Evolutionary conservation across 2,113 vertebrate genomes (phyloP).

Genomic region (Bubo blakistoni): DNA sequence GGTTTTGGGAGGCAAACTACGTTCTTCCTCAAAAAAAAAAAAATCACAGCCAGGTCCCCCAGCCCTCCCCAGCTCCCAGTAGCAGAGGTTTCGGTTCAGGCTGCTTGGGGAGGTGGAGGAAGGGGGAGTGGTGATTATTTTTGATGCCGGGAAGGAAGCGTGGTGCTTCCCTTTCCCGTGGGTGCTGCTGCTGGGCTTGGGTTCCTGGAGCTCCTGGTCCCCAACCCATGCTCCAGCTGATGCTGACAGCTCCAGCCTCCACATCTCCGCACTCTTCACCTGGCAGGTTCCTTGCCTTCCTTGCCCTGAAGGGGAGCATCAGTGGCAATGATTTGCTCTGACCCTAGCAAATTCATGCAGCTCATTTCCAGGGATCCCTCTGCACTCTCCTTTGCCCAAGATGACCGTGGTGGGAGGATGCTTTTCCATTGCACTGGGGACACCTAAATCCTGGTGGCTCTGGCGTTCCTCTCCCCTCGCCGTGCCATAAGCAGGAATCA

Average conservation of each 20-base stretch:
- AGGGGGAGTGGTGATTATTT: background rate
- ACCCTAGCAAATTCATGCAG: accelerated
- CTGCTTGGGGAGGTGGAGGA: background rate
- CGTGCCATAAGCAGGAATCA: background rate
- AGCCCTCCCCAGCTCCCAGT: background rate
- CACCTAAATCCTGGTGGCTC: background rate
- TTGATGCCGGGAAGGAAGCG: background rate
- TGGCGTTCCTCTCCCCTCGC: accelerated
- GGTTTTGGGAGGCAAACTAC: background rate
- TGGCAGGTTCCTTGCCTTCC: background rate
- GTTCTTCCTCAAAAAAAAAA: background rate
- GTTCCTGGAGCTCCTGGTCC: background rate
- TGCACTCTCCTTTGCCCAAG: background rate
- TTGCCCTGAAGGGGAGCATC: background rate
- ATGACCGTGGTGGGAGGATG: background rate
- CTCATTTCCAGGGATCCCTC: background rate
- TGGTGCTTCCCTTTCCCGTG: background rate
- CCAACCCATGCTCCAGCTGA: background rate
- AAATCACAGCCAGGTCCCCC: background rate
- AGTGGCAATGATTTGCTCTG: background rate
- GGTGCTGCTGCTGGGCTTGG: background rate
- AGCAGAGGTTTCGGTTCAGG: background rate
- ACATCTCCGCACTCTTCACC: background rate
- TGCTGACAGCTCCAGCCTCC: background rate
- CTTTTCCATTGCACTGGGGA: background rate